Conservation (phyloP, 2,888 invertebrate species). For the Leucophenga maculata region DNA sequence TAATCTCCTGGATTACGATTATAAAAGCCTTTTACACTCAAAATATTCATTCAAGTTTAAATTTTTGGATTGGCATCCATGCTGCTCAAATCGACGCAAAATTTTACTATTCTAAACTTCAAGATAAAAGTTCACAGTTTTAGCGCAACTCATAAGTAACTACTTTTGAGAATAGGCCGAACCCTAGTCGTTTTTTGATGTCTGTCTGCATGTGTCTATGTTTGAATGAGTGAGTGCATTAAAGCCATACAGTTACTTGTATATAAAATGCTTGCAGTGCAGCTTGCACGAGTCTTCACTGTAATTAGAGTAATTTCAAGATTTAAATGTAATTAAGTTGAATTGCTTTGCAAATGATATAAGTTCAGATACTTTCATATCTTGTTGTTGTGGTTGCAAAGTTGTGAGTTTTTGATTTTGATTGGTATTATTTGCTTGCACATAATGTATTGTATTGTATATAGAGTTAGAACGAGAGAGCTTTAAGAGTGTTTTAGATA, state of each 20-base stretch:
- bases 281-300: constrained; percentile 3
- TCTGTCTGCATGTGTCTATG: background rate
- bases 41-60: too few species aligned
- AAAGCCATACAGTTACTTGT: constrained; percentile 20
- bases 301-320: background rate
- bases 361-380: background rate
- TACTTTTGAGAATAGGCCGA: background rate
- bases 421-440: constrained; percentile 17
- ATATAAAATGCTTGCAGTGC: background rate
- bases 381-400: constrained; percentile 13
- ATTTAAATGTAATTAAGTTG: background rate
- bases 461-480: background rate
- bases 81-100: background rate
- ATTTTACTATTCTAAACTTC: too few species aligned
- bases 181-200: constrained; percentile 11
- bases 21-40: too few species aligned
- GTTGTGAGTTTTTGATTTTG: constrained; percentile 4
- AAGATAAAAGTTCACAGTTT: too few species aligned
- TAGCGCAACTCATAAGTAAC: too few species aligned
- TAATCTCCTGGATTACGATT: too few species aligned
- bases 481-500: background rate
- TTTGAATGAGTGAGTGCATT: constrained; percentile 13
- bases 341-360: constrained; percentile 1
- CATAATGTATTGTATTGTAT: background rate
- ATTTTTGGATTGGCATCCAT: too few species aligned